Evolutionary conservation across 2,113 vertebrate species (phyloP), one percentile per base, ranked within the genome.

Genomic region (Solenodon paradoxus): DNA sequence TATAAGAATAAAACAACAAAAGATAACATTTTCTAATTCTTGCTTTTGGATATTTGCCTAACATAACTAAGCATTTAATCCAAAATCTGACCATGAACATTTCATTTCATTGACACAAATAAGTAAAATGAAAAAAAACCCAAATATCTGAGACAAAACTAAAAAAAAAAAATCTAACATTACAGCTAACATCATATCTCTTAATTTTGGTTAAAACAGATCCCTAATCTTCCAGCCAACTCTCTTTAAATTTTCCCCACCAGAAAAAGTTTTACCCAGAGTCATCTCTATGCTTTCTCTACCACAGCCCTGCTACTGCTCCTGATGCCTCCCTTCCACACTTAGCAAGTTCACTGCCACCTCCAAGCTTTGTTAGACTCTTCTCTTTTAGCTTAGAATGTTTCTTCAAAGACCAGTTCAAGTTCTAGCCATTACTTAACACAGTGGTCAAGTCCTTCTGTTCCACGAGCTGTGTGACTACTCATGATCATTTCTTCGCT

Each of bases 151-250:
- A 88, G 24, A 17, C 75, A 7, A 95, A 9, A 69, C 22, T 92
- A 64, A 66, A 84, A 30, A 66, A 84, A 30, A 6, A 30, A 64
- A 68, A 91, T 59, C 32, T 35, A 93, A 32, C 8, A n/a, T 45
- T 16, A 28, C 12, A 83, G 74, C 75, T 83, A 93, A 79, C 38
- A 57, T 57, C 16, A 61, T 9, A 3, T 86, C 42, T 94, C 81
- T 69, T n/a, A 89, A 93, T 86, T 95, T 69, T 71, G 88, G 28
- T n/a, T 63, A 49, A 94, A 77, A 80, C 7, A 59, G 32, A 28
- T 55, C 63, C 7, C 28, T 22, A 71, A 13, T 71, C 49, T 68
- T 40, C 8, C 24, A 66, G 53, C 28, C 45, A 71, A 32, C 55
- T 81, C 30, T n/a, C 40, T 51, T 51, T 71, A 42, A 11, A 47